Percentiles rank a stretch among this genome's conserved stretches.
Conservation (phyloP, 2,113 vertebrate genomes). For the Danio rerio region GRCz12tu NC_133193.1:21311501-21312000, state of each 20-base stretch:
- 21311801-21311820: neutral
- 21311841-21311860: neutral
- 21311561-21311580: slow-evolving; percentile 74
- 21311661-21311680: neutral
- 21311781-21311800: neutral
- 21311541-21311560: slow-evolving; percentile 72
- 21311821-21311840: neutral
- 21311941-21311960: neutral
- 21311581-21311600: slow-evolving; percentile 66
- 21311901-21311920: no score
- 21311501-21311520: slow-evolving; percentile 69
- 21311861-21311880: neutral
- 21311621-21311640: slow-evolving; percentile 45
- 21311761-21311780: neutral
- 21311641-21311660: neutral
- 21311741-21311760: neutral
- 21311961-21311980: neutral
- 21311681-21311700: neutral
- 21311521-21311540: slow-evolving; percentile 75
- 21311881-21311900: no score
- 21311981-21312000: no score
- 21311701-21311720: neutral
- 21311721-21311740: neutral
- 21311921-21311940: neutral
- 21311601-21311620: slow-evolving; percentile 53